phyloP scores from a whole-genome alignment of 2,113 vertebrate genomes.

The Sebastes fasciatus region DNA sequence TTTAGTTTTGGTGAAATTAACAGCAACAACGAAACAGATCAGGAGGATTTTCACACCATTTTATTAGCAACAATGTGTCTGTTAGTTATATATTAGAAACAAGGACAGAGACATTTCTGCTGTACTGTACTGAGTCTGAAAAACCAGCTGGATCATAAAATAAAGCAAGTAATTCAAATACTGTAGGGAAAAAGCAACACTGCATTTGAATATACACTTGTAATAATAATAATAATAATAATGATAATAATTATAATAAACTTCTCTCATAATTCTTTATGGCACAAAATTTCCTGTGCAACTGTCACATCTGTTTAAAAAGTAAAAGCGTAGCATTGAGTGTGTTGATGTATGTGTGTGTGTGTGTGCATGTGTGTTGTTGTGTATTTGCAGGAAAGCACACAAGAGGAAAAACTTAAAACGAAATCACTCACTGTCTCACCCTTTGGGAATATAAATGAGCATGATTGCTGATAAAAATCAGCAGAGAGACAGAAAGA shows the following conservation, averaged over 20 bases:
- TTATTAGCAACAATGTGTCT: conserved; percentile 86
- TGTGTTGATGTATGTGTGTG: conserved; percentile 27
- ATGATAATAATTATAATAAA: conserved; percentile 59
- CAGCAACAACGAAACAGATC: not conserved
- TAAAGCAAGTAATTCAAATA: conserved; percentile 75
- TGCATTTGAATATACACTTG: conserved; percentile 75
- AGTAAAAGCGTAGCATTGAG: conserved; percentile 59
- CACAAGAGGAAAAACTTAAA: conserved; percentile 60
- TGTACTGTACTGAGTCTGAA: conserved; percentile 76
- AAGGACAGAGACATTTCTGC: conserved; percentile 81
- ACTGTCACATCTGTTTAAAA: conserved; percentile 63
- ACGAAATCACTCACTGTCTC: conserved; percentile 61
- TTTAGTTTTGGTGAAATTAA: not conserved
- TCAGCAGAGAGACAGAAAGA: conserved; percentile 33
- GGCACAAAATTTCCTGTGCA: conserved; percentile 78
- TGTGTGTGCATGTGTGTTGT: conserved; percentile 5
- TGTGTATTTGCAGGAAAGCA: conserved; percentile 63
- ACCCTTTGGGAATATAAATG: conserved; percentile 58
- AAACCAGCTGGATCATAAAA: conserved; percentile 74
- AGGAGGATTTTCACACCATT: conserved; percentile 77
- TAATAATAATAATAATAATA: conserved; percentile 68
- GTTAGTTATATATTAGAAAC: conserved; percentile 83
- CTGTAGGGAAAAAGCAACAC: conserved; percentile 80
- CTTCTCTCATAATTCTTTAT: conserved; percentile 70
- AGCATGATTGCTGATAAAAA: conserved; percentile 40